Base-by-base conservation (phyloP, 1,140 invertebrate genomes). In the Bombus breviceps region DNA sequence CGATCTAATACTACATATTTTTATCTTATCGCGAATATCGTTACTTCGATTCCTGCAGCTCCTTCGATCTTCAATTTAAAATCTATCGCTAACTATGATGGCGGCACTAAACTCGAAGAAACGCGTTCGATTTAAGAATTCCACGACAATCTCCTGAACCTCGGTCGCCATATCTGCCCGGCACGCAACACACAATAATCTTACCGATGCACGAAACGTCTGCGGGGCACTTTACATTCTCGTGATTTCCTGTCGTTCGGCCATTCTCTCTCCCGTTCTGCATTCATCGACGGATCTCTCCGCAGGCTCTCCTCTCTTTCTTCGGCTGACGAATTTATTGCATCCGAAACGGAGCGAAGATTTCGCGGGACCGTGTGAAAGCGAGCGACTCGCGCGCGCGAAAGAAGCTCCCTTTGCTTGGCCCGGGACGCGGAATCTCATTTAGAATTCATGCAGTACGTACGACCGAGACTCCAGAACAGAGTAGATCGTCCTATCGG, bases 261-360 rank as follows among this genome's bases (percentile, higher is more conserved):
- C 37, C n/a, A 71, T 86, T 79, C 62, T 81, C 76, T 62, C 28
- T 62, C 25, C 28, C 53, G 82, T 89, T 89, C 83, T 69, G 80
- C 80, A 86, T 90, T 83, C 87, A 88, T 88, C 84, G 87, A 88
- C 83, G 86, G 66, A 71, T 79, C 69, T 87, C 73, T 87, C 64
- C 71, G 10, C 53, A 32, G 32, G 13, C 41, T 68, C 43, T n/a
- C 25, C 57, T 83, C 83, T 88, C 88, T 90, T 62, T 62, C 59
- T 62, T 87, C 85, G 85, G 90, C 89, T 92, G 93, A 94, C 91
- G 93, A 93, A 93, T 94, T 94, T 93, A 94, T 94, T 92, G 92
- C 91, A 85, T 92, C 89, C 91, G 91, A 92, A 92, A 88, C 88
- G 85, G 89, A 90, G 89, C 90, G 91, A 92, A 92, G 89, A 93